phyloP scores from a whole-genome alignment of 2,888 invertebrate genomes.

The Nymphalis urticae region DNA sequence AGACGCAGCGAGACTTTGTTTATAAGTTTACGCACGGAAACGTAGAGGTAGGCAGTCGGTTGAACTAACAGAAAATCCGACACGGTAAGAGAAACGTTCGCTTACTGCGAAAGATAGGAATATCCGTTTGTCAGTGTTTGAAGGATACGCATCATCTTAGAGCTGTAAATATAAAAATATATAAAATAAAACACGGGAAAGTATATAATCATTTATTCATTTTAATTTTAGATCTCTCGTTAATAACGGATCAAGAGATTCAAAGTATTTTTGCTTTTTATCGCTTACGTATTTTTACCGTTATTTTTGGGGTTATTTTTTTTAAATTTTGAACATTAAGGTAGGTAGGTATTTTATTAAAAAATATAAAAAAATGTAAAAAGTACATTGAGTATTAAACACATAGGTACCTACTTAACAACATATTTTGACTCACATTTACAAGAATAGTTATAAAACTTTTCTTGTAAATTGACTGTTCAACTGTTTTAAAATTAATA shows the following conservation, averaged over 20 bases:
- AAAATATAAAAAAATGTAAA: too few species aligned
- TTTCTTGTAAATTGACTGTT: conserved; percentile 34
- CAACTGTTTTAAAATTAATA: conserved; percentile 43
- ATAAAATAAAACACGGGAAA: too few species aligned
- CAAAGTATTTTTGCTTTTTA: not conserved
- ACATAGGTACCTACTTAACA: too few species aligned
- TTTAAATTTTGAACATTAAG: conserved; percentile 4
- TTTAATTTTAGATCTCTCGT: not conserved
- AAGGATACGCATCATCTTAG: not conserved
- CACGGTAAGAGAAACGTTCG: conserved; percentile 58
- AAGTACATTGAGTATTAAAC: too few species aligned
- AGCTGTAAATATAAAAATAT: not conserved
- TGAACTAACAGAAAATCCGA: conserved; percentile 73
- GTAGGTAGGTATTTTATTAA: not conserved
- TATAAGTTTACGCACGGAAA: conserved; percentile 75
- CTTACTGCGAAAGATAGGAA: conserved; percentile 39
- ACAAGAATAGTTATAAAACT: conserved; percentile 28
- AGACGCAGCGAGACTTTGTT: conserved; percentile 64
- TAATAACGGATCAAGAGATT: not conserved
- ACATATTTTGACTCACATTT: too few species aligned
- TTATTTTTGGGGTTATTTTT: not conserved
- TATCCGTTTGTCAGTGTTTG: conserved; percentile 32
- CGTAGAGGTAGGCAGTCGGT: conserved; percentile 75
- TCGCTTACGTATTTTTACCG: not conserved
- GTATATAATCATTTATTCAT: not conserved